Evolutionary conservation across 2,797 vertebrate genomes (phyloP).

Genomic region (Phataginus tetradactyla): DNA sequence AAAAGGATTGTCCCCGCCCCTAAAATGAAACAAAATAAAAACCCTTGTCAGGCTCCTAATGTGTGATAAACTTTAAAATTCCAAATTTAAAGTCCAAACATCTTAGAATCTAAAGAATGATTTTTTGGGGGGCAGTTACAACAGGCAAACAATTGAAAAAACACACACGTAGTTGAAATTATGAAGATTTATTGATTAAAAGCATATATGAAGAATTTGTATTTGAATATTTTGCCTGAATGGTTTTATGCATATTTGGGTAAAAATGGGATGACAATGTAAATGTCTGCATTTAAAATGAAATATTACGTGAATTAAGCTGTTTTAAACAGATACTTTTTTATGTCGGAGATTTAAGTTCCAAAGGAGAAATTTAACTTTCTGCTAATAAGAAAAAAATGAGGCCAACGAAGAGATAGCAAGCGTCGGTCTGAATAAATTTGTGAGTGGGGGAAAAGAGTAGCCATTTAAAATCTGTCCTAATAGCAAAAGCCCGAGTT

Average conservation of each 20-base stretch:
- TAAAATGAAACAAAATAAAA: neutral
- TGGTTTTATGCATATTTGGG: neutral
- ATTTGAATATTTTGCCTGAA: constrained; percentile 23
- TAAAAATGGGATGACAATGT: neutral
- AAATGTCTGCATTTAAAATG: neutral
- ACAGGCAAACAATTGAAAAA: neutral
- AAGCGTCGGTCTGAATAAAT: neutral
- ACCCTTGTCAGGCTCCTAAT: neutral
- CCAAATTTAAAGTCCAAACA: neutral
- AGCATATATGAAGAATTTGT: neutral
- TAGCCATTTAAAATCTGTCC: neutral
- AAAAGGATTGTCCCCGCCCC: neutral
- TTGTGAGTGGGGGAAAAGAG: neutral
- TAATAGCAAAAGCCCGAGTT: neutral
- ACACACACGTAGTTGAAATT: neutral
- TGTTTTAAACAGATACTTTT: neutral
- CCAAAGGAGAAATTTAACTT: constrained; percentile 28
- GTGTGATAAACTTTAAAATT: neutral
- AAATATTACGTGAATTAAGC: neutral
- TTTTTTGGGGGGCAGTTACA: neutral
- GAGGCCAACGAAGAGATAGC: neutral
- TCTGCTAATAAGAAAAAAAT: neutral
- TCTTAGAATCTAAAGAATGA: neutral
- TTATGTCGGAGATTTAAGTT: neutral
- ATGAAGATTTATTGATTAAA: neutral